Evolutionary conservation across 2,888 invertebrate genomes (phyloP), one percentile per base, ranked within the genome.

Genomic region (Pristionchus exspectatus): DNA sequence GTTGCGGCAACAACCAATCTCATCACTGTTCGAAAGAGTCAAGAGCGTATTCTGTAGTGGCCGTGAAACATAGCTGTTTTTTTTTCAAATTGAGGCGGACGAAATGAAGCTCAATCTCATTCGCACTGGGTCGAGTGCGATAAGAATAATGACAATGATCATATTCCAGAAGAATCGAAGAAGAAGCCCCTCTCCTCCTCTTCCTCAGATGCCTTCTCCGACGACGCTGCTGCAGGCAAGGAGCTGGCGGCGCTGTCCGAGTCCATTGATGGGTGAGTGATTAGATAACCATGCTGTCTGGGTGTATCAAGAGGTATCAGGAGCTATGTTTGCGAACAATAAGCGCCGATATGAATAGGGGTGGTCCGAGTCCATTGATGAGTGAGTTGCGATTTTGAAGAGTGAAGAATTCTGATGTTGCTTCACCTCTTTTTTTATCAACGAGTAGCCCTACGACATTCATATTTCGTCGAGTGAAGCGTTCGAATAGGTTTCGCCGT

Each of bases 331-430:
- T 3, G 38, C 38, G 38, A 38, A 38, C 3, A 38, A 38, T 38
- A 38, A 38, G 5, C 38, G 5, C 38, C 2, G 38, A 38, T 38
- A 38, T 3, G 38, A 38, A 38, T 38, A 5, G 2, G 38, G 5
- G 38, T 38, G 59, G 14, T 44, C 84, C 33, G 84, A 85, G 24
- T 85, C 84, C 21, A 85, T 85, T 33, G 84, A 85, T 85, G 84
- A 33, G 84, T 85, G 24, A 30, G 63, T 59, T 1, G 9, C 4
- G 33, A 9, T 9, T 9, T 9, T 9, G 44, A 50, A 7, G 44
- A 50, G 2, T 38, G 38, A 38, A 38, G 38, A 38, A 38, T 38
- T 5, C 38, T 38, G 2, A 38, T 38, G 38, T 3, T 38, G n/a
- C n/a, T n/a, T n/a, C n/a, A n/a, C n/a, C n/a, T n/a, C n/a, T 38